A percentile compares a stretch with the other conserved stretches of the same genome.
Conservation (phyloP, 2,113 vertebrate species). For the Heteronetta atricapilla region DNA sequence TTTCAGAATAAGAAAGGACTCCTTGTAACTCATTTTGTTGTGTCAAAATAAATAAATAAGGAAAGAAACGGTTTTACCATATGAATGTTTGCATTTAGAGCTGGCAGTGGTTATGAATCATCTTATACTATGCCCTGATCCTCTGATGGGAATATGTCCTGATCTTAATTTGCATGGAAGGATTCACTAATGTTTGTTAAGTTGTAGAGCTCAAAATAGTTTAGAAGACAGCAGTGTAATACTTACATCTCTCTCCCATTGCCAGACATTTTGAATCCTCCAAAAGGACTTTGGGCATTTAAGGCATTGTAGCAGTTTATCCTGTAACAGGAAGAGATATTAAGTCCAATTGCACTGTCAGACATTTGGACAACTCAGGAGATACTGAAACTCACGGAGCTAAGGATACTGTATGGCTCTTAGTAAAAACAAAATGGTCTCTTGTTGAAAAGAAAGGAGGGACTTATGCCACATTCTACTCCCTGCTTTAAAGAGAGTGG, state of each 20-base stretch:
- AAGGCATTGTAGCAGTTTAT: conserved; percentile 99
- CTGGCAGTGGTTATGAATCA: background rate
- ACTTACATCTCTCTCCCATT: conserved; percentile 99
- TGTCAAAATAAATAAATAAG: background rate
- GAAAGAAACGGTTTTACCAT: background rate
- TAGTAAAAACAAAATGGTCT: background rate
- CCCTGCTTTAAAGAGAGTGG: background rate
- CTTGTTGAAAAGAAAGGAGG: background rate
- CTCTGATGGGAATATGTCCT: background rate
- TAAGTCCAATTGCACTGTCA: background rate
- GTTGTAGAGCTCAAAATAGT: background rate
- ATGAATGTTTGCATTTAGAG: background rate
- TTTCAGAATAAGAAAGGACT: background rate
- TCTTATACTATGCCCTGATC: background rate
- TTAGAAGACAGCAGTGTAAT: background rate
- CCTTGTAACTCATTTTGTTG: background rate
- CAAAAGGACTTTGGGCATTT: conserved; percentile 98
- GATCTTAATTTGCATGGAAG: background rate
- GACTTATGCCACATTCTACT: background rate
- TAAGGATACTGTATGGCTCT: background rate
- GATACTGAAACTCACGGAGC: background rate
- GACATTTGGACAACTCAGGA: background rate
- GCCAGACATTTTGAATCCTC: conserved; percentile 99
- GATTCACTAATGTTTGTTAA: background rate
- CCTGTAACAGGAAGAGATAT: conserved; percentile 76